Conservation (phyloP, 2,113 vertebrate species). For the Entelurus aequoreus region DNA sequence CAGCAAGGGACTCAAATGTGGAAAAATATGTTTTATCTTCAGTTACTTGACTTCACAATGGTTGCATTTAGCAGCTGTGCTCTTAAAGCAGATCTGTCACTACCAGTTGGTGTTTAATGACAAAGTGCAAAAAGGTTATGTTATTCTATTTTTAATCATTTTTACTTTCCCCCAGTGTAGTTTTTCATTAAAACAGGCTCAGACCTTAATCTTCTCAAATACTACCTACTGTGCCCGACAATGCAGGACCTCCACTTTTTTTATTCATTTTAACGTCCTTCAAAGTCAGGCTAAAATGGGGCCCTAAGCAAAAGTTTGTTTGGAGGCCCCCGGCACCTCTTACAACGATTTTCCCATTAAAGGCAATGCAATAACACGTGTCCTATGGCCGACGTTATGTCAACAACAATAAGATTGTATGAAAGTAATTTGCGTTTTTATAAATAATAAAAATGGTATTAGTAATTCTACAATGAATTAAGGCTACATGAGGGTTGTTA, state of each 20-base stretch:
- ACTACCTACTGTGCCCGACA: constrained; percentile 45
- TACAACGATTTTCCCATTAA: too few relatives aligned
- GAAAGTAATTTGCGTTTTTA: too few relatives aligned
- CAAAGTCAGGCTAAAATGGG: background rate
- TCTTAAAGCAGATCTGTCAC: constrained; percentile 19
- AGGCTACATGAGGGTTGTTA: too few relatives aligned
- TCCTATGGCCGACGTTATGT: too few relatives aligned
- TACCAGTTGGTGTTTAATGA: constrained; percentile 18
- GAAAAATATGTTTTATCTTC: background rate
- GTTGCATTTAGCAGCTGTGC: constrained; percentile 11
- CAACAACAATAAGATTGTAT: too few relatives aligned
- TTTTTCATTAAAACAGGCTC: constrained; percentile 54
- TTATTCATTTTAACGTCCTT: constrained; percentile 33
- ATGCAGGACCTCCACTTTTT: constrained; percentile 25
- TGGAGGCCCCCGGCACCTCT: too few relatives aligned
- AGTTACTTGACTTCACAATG: background rate
- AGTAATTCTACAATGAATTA: too few relatives aligned
- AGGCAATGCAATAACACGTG: too few relatives aligned
- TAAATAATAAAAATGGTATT: too few relatives aligned
- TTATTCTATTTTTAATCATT: background rate
- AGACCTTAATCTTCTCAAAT: constrained; percentile 47
- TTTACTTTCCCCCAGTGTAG: background rate
- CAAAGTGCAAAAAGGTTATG: constrained; percentile 5
- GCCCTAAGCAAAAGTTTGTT: too few relatives aligned
- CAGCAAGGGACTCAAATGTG: background rate